A percentile compares a stretch with the other conserved stretches of the same genome.
Evolutionary conservation across 2,113 vertebrate genomes (phyloP).

Genomic region (Planiliza haematocheilus): DNA sequence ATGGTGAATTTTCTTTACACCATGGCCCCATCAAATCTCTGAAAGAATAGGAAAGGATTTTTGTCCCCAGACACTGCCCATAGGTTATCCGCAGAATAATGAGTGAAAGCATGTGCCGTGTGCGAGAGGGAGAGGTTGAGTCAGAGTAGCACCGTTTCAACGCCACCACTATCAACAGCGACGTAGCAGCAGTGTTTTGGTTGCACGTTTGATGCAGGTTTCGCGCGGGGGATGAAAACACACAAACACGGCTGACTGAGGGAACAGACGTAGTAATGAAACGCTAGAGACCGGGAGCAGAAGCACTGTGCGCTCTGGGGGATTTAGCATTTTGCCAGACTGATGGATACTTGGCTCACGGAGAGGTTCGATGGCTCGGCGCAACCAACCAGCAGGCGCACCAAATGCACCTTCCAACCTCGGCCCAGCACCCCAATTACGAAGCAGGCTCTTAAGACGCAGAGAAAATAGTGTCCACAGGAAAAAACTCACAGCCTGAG

Average conservation of each 20-base stretch:
- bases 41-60: constrained; percentile 48
- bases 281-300: constrained; percentile 51
- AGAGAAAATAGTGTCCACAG: constrained; percentile 19
- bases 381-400: constrained; percentile 57
- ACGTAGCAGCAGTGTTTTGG: constrained; percentile 1
- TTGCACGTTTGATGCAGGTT: constrained; percentile 21
- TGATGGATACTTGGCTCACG: constrained; percentile 67
- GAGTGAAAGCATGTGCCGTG: constrained; percentile 17
- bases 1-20: constrained; percentile 54
- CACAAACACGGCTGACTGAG: constrained; percentile 23
- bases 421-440: constrained; percentile 32
- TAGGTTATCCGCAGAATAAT: constrained; percentile 34
- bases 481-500: constrained; percentile 20
- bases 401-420: constrained; percentile 38
- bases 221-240: constrained; percentile 28
- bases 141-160: constrained; percentile 23
- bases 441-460: constrained; percentile 31
- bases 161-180: constrained; percentile 10
- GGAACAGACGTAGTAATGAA: constrained; percentile 54
- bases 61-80: constrained; percentile 35
- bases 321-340: constrained; percentile 63
- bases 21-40: constrained; percentile 32
- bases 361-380: constrained; percentile 66
- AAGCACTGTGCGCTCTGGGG: constrained; percentile 25
- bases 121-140: constrained; percentile 19